Base-by-base conservation (phyloP, 35 echinoderm and acorn worm species). In the Holothuria glaberrima region DNA sequence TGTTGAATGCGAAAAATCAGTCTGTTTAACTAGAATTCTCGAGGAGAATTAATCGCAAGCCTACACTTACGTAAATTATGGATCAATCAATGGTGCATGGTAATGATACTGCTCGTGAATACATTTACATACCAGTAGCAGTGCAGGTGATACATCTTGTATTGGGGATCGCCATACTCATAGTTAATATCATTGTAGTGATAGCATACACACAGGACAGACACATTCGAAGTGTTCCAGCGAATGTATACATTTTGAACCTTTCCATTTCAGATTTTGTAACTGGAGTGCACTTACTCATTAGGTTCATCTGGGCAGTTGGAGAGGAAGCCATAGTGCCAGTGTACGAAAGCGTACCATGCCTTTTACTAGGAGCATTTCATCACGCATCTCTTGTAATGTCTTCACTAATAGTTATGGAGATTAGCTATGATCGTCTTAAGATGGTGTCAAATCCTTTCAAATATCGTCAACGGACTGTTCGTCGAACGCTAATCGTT, bases 401-500 rank as follows among this genome's bases (percentile, higher is more conserved):
- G 45, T 78, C 74, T 46, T 17, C 34, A 4, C 0, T 78, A 12
- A 12, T 44, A 12, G 74, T 78, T 20, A 78, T 78, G 5, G 13
- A 31, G 10, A 78, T 78, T 28, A 78, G 74, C 35, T 78, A 12
- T 32, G 74, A 78, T 50, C 32, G 74, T 20, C 34, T 38, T 6
- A 24, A 31, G 20, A 36, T 78, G 45, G 33, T 78, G 12, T 78
- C 74, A 36, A 78, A 78, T 78, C 74, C 74, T 31, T 78, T 78
- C 41, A 36, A 50, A 35, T 78, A 78, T 78, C 74, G 74, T 32
- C 74, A 44, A 36, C 13, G 41, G 31, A 78, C 74, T 12, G 74
- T 78, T 25, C 41, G 31, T 78, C 33, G 45, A 25, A 21, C 32
- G 6, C 6, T 21, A 46, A 33, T n/a, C 5, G n/a, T 78, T 35